Evolutionary conservation across 2,113 vertebrate species (phyloP).

Genomic region (Grammomys dolichurus): DNA sequence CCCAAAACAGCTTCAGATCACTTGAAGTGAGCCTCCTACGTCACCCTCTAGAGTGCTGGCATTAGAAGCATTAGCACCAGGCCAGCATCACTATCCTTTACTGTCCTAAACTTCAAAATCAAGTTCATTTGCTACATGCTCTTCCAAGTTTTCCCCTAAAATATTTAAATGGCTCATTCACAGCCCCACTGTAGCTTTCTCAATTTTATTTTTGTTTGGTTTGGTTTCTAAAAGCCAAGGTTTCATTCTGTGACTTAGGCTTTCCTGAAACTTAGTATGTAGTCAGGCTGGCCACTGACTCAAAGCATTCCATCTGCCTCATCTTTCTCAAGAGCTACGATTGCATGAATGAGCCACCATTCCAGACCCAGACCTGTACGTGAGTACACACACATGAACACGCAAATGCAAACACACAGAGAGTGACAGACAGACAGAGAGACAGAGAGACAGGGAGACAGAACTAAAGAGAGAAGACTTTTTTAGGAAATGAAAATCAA

Average conservation of each 20-base stretch:
- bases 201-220: background rate
- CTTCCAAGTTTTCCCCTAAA: constrained; percentile 6
- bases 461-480: constrained; percentile 16
- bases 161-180: constrained; percentile 37
- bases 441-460: background rate
- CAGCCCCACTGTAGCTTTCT: background rate
- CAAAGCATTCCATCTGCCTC: background rate
- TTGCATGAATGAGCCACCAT: background rate
- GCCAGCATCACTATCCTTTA: background rate
- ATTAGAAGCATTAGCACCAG: background rate
- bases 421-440: background rate
- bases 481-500: constrained; percentile 18
- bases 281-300: background rate
- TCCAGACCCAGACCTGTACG: background rate
- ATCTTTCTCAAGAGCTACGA: background rate
- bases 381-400: background rate
- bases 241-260: background rate
- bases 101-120: constrained; percentile 12
- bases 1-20: background rate
- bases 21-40: background rate
- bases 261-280: background rate
- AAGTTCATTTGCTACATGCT: constrained; percentile 43
- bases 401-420: too few species aligned
- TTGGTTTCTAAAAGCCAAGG: background rate
- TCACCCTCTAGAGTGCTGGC: background rate